Evolutionary conservation across 2,888 invertebrate species (phyloP).

Genomic region (Drosophila ezoana): DNA sequence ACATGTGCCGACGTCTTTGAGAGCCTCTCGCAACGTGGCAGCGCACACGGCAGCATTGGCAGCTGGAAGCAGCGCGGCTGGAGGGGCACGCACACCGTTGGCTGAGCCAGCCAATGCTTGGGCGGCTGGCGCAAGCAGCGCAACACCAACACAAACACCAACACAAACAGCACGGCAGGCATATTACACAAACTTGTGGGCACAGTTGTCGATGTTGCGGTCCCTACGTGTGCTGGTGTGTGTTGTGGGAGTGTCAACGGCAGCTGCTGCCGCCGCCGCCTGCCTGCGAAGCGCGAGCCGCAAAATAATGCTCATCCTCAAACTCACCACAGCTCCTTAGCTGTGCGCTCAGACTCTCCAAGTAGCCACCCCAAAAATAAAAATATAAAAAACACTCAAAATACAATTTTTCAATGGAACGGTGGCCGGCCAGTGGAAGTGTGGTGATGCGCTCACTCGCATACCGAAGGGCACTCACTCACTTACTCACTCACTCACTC

Average conservation of each 20-base stretch:
- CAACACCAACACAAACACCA: constrained; percentile 52
- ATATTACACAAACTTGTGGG: constrained; percentile 76
- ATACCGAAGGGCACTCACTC: constrained; percentile 33
- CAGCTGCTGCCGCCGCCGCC: constrained; percentile 40
- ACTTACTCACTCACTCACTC: constrained; percentile 8
- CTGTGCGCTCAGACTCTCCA: constrained; percentile 33
- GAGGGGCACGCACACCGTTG: constrained; percentile 1
- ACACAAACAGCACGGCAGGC: constrained; percentile 23
- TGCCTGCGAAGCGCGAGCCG: constrained; percentile 19
- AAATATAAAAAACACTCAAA: constrained; percentile 69
- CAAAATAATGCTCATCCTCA: constrained; percentile 50
- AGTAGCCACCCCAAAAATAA: constrained; percentile 50
- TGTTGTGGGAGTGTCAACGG: constrained; percentile 77
- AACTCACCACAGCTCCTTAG: constrained; percentile 62
- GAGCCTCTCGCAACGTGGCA: constrained; percentile 11
- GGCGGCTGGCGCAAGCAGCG: constrained; percentile 39
- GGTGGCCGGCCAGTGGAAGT: constrained; percentile 51
- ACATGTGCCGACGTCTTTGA: constrained; percentile 31
- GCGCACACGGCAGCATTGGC: constrained; percentile 39
- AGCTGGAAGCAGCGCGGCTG: constrained; percentile 15
- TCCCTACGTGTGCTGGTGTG: constrained; percentile 35
- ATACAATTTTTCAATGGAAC: constrained; percentile 64
- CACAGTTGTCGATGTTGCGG: constrained; percentile 82
- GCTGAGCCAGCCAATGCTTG: constrained; percentile 61
- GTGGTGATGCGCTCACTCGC: constrained; percentile 51